Conservation (phyloP, 2,113 vertebrate genomes). For the Pelecanoides urinatrix region DNA sequence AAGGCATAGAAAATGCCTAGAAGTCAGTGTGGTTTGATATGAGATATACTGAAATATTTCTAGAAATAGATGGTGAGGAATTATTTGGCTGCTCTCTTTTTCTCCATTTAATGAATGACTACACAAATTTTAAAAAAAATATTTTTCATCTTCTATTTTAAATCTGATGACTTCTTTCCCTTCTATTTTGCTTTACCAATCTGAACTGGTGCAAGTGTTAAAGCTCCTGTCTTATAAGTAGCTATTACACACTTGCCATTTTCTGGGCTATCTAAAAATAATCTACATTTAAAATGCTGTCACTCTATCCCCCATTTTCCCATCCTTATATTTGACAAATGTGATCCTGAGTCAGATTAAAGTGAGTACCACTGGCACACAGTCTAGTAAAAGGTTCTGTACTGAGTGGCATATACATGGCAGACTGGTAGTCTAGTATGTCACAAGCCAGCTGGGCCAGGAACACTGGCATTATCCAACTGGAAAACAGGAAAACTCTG, state of each 20-base stretch:
- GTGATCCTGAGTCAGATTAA: not conserved
- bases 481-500: not conserved
- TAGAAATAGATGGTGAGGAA: not conserved
- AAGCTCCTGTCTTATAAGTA: not conserved
- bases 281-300: not conserved
- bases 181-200: not conserved
- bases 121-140: not conserved
- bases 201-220: not conserved
- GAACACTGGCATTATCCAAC: not conserved
- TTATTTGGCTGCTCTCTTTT: not conserved
- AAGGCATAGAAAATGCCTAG: not conserved
- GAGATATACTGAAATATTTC: not conserved
- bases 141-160: not conserved
- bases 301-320: not conserved
- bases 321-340: not conserved
- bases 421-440: not conserved
- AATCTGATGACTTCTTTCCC: not conserved
- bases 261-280: not conserved
- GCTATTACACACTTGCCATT: not conserved
- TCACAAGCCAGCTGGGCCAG: not conserved
- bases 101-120: not conserved
- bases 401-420: not conserved
- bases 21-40: not conserved
- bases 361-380: accelerated
- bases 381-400: not conserved